phyloP scores from a whole-genome alignment of 2,888 invertebrate genomes.

The Leptodirus hochenwartii region DNA sequence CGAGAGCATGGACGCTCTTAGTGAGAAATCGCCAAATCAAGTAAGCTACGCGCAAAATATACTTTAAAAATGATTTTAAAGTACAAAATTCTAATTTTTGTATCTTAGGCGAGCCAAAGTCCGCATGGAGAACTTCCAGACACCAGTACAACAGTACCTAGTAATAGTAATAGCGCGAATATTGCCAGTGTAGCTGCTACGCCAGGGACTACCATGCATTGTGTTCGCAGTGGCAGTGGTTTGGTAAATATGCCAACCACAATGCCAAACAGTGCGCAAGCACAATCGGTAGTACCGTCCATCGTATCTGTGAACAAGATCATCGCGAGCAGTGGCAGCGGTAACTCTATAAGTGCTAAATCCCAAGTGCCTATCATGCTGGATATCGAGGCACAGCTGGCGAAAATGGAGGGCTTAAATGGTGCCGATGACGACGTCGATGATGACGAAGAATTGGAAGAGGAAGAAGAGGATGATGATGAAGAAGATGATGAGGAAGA shows the following conservation, averaged over 20 bases:
- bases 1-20: slow-evolving; percentile 85
- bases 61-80: too few species aligned
- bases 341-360: slow-evolving; percentile 14
- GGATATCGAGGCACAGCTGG: slow-evolving; percentile 50
- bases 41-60: too few species aligned
- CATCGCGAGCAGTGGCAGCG: too few species aligned
- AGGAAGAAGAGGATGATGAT: too few species aligned
- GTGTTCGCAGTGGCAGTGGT: slow-evolving; percentile 3
- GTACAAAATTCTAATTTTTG: too few species aligned
- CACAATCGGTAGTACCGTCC: neutral
- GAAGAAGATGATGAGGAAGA: too few species aligned
- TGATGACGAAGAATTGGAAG: slow-evolving; percentile 10
- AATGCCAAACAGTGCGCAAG: too few species aligned
- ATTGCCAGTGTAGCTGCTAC: slow-evolving; percentile 8
- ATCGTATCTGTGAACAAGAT: slow-evolving; percentile 9
- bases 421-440: slow-evolving; percentile 16
- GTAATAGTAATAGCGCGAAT: too few species aligned
- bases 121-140: slow-evolving; percentile 29
- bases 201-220: neutral
- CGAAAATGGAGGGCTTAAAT: slow-evolving; percentile 42
- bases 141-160: slow-evolving; percentile 16
- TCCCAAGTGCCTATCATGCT: slow-evolving; percentile 35
- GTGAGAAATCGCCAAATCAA: slow-evolving; percentile 62
- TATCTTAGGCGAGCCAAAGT: too few species aligned
- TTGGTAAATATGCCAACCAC: neutral